Conservation (phyloP, 2,113 vertebrate species). For the Spilogale gracilis region DNA sequence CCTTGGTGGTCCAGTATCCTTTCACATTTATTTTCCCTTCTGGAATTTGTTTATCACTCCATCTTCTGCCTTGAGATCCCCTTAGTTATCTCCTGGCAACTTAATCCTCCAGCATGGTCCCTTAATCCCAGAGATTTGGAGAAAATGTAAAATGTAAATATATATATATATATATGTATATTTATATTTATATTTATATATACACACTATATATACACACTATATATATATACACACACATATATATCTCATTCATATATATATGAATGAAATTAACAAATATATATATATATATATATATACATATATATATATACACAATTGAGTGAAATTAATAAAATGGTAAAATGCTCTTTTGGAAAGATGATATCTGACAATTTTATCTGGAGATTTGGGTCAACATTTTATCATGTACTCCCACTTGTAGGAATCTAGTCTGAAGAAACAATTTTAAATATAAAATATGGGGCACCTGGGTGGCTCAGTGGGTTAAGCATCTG, state of each 20-base stretch:
- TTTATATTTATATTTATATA: no score
- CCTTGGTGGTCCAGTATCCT: not conserved
- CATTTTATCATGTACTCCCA: not conserved
- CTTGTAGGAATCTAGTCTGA: not conserved
- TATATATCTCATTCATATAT: no score
- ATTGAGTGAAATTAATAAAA: not conserved
- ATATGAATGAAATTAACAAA: no score
- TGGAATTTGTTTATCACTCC: not conserved
- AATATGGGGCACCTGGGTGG: not conserved
- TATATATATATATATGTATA: no score
- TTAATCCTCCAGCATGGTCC: not conserved
- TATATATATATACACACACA: no score
- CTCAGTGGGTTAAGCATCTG: no score
- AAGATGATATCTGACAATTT: constrained; percentile 4
- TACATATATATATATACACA: not conserved
- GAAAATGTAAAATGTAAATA: not conserved
- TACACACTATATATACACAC: not conserved
- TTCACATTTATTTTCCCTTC: not conserved
- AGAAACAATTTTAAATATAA: not conserved
- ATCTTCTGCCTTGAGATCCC: not conserved
- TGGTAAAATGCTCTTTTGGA: not conserved
- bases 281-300: no score
- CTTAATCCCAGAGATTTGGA: not conserved
- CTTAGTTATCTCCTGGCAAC: not conserved
- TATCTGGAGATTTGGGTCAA: not conserved